These are phyloP conservation scores for Drosophila kambysellisi DNA, from an alignment of 2,888 invertebrate genomes.

Conservation along the genomic window DNA sequence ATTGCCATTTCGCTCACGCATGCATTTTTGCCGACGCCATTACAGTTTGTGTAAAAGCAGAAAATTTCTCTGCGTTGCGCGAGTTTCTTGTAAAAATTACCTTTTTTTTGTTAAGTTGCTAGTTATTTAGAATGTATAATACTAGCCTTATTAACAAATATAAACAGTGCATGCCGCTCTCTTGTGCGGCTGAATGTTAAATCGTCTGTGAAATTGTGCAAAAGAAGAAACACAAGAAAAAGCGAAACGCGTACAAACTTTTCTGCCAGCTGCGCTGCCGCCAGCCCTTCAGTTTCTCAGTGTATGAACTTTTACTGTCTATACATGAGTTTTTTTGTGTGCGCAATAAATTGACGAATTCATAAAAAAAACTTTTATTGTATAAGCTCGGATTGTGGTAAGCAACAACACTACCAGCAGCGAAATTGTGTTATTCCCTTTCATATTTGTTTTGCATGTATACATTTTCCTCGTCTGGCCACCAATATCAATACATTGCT, in stretches of 20 bases:
- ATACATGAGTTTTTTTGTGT: constrained; percentile 15
- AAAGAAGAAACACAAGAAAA: constrained; percentile 38
- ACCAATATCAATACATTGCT: constrained; percentile 13
- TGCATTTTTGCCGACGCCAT: constrained; percentile 85
- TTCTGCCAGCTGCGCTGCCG: constrained; percentile 60
- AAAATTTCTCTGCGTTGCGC: constrained; percentile 82
- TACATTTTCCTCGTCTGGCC: constrained; percentile 13
- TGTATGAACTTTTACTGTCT: constrained; percentile 33
- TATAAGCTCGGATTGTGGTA: constrained; percentile 31
- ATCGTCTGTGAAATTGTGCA: constrained; percentile 41
- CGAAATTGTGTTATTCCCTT: constrained; percentile 1
- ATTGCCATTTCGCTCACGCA: constrained; percentile 75
- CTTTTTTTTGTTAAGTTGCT: constrained; percentile 64
- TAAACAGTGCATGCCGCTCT: constrained; percentile 31
- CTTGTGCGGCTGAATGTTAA: constrained; percentile 42
- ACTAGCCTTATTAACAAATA: constrained; percentile 30
- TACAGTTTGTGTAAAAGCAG: constrained; percentile 80
- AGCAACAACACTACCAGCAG: constrained; percentile 25
- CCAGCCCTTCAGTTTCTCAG: constrained; percentile 44
- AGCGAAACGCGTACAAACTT: constrained; percentile 52
- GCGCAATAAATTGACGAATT: constrained; percentile 26
- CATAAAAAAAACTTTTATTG: background rate
- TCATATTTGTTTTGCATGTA: constrained; percentile 1
- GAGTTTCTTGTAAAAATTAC: constrained; percentile 58
- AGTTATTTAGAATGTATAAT: constrained; percentile 62